Base-by-base conservation (phyloP, 2,797 vertebrate genomes). In the Sciaenops ocellatus region DNA sequence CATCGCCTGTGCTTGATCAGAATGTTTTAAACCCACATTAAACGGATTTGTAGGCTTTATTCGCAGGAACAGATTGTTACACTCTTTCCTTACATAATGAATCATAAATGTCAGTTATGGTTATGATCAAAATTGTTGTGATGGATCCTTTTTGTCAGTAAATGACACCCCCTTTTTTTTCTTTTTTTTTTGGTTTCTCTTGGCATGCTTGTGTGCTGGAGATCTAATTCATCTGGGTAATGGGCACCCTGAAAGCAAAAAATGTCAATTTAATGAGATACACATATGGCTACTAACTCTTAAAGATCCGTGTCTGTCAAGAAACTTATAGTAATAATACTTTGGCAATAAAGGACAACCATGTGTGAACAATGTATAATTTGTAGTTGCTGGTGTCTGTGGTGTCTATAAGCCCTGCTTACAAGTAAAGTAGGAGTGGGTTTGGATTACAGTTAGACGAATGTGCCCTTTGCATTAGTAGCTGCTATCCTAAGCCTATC, bases 81-180 rank as follows among this genome's bases (percentile, higher is more conserved):
- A 69, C 64, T 79, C 47, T 76, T 75, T 69, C 69, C n/a, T 42
- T 24, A 67, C 41, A 62, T 80, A 85, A 89, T 87, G 79, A 90
- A 77, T 86, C 75, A 86, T 73, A 73, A 79, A 80, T 72, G 76
- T 82, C 80, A 82, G 73, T 84, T 81, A 81, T 74, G 70, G 83
- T 87, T 81, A 76, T 66, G 54, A 87, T 81, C 59, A 79, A 71
- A 83, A 87, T 61, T 66, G 72, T 73, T 68, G 24, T 54, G 67
- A 87, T 79, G 79, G 78, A 66, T 66, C 63, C 18, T 44, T 85
- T 71, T 71, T 86, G 74, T 81, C 62, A 70, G 44, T 70, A 69
- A 87, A 80, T 52, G 56, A 56, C 63, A 72, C 28, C 20, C n/a
- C 59, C 54, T 81, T 59, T 65, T 73, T 66, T 84, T 57, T 54